Base-by-base conservation (phyloP, 2,888 invertebrate genomes). In the Auanema freiburgensis region DNA sequence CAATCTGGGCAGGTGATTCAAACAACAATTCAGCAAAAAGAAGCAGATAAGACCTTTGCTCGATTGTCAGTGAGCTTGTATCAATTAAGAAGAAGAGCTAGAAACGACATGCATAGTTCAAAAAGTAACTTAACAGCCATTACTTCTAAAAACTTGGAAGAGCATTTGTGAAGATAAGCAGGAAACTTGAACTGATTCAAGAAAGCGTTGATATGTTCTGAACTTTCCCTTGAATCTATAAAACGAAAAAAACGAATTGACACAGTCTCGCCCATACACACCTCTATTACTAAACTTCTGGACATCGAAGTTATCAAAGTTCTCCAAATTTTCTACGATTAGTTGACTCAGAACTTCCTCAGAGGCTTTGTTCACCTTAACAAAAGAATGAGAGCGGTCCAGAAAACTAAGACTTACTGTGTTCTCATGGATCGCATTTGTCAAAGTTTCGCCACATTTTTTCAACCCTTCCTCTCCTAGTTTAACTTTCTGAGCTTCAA, bases 351-450 rank as follows among this genome's bases (percentile, higher is more conserved):
- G 81, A 78, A 91, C 88, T 52, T 89, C 89, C 0, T 88, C 84
- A 0, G 91, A 90, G 0, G 92, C 90, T 12, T 89, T 67, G 12
- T 69, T 69, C 1, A 71, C 74, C 63, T 72, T 60, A 23, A 16
- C 46, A 58, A 2, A 54, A 5, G 2, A 46, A 58, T 18, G 8
- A 1, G 3, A 8, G 3, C 8, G 33, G 8, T 33, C 3, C 4
- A 33, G 4, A 5, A 8, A 33, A 8, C 4, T 8, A 21, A 51
- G 16, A 24, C 56, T 8, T 81, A 90, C 91, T 85, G 91, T 91
- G 85, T 93, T 92, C 70, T 88, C 88, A 57, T 88, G 87, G 77
- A 91, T 89, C 0, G 93, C 92, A 55, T 89, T 87, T 58, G 88
- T 86, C 21, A 93, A 84, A 25, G 86, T 84, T 66, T 87, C 86